Evolutionary conservation across 2,797 vertebrate genomes (phyloP).

Genomic region (Myripristis jacobus): DNA sequence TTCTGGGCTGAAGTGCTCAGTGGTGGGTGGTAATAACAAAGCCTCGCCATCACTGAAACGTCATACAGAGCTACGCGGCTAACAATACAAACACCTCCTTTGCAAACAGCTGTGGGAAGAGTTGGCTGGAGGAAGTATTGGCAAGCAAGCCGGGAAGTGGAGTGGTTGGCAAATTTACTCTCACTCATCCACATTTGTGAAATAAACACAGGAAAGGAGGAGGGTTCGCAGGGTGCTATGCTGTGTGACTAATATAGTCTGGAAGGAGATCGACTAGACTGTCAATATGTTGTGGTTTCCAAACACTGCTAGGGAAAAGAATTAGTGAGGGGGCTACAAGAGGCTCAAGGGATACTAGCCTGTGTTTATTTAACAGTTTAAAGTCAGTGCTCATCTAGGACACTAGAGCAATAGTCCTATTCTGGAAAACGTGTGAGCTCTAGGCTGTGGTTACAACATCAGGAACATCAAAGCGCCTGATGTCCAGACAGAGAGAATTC

Average conservation of each 20-base stretch:
- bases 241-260: slow-evolving; percentile 75
- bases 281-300: slow-evolving; percentile 73
- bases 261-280: slow-evolving; percentile 68
- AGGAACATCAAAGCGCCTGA: slow-evolving; percentile 14
- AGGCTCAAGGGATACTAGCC: slow-evolving; percentile 32
- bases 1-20: background rate
- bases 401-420: background rate
- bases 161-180: slow-evolving; percentile 71
- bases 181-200: slow-evolving; percentile 72
- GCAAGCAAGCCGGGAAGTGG: slow-evolving; percentile 59
- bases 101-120: slow-evolving; percentile 65
- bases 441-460: background rate
- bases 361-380: slow-evolving; percentile 13
- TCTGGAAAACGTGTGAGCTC: slow-evolving; percentile 8
- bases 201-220: slow-evolving; percentile 67
- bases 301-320: slow-evolving; percentile 58
- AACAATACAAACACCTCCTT: slow-evolving; percentile 60
- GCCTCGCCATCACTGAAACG: slow-evolving; percentile 36
- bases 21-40: slow-evolving; percentile 30
- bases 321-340: slow-evolving; percentile 48
- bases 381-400: slow-evolving; percentile 23
- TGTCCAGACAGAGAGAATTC: slow-evolving; percentile 12
- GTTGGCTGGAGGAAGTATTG: slow-evolving; percentile 60
- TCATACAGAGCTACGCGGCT: slow-evolving; percentile 22
- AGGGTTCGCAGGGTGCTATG: slow-evolving; percentile 48